phyloP scores from a whole-genome alignment of 2,113 vertebrate species.

The Melanerpes formicivorus region DNA sequence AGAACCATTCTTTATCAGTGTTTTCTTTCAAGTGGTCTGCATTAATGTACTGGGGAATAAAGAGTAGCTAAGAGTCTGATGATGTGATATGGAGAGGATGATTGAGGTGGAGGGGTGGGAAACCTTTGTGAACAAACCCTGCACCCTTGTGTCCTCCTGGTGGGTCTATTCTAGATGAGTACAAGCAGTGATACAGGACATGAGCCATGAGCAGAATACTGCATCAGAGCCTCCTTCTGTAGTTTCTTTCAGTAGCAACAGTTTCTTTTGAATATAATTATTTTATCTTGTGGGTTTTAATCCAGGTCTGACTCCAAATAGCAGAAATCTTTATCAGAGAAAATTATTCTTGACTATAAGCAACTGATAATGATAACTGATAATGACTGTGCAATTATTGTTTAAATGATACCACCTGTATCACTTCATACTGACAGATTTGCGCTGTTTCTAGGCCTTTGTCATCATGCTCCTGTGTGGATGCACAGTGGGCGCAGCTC shows the following conservation, averaged over 20 bases:
- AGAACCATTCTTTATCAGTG: neutral
- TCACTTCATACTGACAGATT: neutral
- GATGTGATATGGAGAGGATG: neutral
- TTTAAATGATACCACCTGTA: neutral
- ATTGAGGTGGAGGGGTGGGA: neutral
- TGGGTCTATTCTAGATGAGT: neutral
- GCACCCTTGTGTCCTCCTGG: neutral
- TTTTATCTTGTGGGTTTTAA: neutral
- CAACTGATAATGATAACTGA: neutral
- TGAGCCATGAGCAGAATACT: neutral
- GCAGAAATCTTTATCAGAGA: neutral
- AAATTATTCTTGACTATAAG: neutral
- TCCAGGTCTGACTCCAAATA: neutral
- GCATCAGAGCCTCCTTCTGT: neutral
- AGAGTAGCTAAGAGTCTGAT: neutral
- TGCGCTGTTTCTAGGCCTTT: neutral
- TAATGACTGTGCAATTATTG: neutral
- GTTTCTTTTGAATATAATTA: neutral
- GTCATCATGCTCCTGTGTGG: rapidly evolving
- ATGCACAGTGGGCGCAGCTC: neutral
- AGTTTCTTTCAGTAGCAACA: neutral
- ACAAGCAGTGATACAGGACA: neutral
- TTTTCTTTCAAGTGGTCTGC: rapidly evolving
- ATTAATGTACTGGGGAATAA: neutral
- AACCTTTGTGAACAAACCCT: neutral